phyloP scores from a whole-genome alignment of 2,888 invertebrate genomes.

The Pollenia angustigena region DNA sequence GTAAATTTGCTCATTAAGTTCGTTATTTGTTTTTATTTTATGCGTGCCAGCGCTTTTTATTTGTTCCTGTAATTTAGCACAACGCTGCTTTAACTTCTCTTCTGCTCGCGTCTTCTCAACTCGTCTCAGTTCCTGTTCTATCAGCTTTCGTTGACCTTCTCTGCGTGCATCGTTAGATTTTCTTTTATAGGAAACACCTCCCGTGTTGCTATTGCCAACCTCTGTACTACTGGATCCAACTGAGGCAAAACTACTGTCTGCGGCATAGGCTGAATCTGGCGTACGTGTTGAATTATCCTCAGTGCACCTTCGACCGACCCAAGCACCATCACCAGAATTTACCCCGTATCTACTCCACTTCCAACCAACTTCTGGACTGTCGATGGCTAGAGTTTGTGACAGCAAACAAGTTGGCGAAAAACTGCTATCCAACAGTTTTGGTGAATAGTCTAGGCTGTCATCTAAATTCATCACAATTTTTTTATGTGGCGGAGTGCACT shows the following conservation, averaged over 20 bases:
- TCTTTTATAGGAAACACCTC: constrained; percentile 54
- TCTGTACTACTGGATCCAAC: constrained; percentile 74
- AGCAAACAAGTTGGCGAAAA: constrained; percentile 79
- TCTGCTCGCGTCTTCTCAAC: constrained; percentile 78
- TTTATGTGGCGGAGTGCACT: constrained; percentile 80
- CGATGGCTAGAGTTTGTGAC: constrained; percentile 80
- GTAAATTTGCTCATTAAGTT: neutral
- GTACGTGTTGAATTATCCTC: constrained; percentile 67
- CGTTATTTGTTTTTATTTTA: constrained; percentile 22
- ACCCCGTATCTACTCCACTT: constrained; percentile 77
- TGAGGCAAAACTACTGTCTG: constrained; percentile 79
- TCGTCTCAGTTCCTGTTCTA: constrained; percentile 77
- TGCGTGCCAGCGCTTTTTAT: constrained; percentile 75
- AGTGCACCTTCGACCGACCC: neutral
- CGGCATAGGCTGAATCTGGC: constrained; percentile 73
- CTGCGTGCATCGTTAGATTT: constrained; percentile 72
- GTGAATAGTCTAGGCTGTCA: constrained; percentile 80
- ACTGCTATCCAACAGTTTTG: constrained; percentile 76
- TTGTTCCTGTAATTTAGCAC: constrained; percentile 79
- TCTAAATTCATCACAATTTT: constrained; percentile 77
- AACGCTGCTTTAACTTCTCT: constrained; percentile 79
- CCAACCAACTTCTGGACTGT: constrained; percentile 82
- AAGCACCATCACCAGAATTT: neutral
- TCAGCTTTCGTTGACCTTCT: constrained; percentile 76
- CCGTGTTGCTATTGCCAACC: constrained; percentile 33